Percentiles rank a stretch among this genome's conserved stretches.
Conservation (phyloP, 2,888 invertebrate species). For the Lepidochrysops patricia region DNA sequence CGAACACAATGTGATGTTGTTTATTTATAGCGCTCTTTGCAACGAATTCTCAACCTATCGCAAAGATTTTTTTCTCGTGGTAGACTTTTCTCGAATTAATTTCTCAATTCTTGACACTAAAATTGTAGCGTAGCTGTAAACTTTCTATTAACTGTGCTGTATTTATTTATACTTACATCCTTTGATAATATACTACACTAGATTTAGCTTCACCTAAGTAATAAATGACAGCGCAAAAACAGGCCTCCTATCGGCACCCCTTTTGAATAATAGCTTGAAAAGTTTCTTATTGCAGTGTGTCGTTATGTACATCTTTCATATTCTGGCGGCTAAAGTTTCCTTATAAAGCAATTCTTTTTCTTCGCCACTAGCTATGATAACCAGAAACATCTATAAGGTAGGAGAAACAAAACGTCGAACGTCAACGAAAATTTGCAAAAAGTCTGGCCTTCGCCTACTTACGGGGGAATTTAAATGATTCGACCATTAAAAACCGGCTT, state of each 20-base stretch:
- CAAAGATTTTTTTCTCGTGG: neutral
- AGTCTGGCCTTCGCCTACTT: neutral
- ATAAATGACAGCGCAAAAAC: no score
- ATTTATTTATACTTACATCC: no score
- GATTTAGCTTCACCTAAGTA: no score
- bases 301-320: no score
- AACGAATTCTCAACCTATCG: neutral
- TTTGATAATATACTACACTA: no score
- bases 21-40: neutral
- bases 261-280: no score
- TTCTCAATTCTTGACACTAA: neutral
- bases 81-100: neutral
- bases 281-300: no score
- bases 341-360: no score
- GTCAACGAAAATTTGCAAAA: constrained; percentile 15
- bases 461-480: constrained; percentile 1
- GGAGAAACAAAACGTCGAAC: constrained; percentile 17
- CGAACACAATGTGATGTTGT: constrained; percentile 14
- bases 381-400: neutral
- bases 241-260: no score
- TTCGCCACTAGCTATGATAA: no score
- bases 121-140: neutral
- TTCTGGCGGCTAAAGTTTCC: no score
- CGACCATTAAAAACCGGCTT: neutral
- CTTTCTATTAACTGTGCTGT: no score